A percentile compares a stretch with the other conserved stretches of the same genome.
Evolutionary conservation across 2,888 invertebrate genomes (phyloP).

Genomic region (Nemotelus nigrinus): DNA sequence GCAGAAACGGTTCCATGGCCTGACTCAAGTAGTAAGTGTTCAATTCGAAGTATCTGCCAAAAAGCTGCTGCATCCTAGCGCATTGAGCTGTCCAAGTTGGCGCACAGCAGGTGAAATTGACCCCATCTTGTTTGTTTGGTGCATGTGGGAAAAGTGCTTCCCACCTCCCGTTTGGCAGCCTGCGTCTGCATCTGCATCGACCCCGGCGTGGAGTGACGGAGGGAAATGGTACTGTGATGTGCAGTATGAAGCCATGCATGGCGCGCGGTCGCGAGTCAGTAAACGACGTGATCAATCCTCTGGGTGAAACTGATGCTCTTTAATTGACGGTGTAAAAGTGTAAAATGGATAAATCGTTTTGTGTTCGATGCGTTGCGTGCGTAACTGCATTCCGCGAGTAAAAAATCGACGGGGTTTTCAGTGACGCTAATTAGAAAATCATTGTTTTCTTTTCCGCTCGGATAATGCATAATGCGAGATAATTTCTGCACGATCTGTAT

Average conservation of each 20-base stretch:
- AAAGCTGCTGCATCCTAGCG: too few relatives aligned
- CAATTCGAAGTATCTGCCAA: too few relatives aligned
- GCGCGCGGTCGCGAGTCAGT: not conserved
- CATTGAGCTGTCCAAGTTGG: not conserved
- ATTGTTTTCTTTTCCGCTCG: not conserved
- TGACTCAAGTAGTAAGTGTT: too few relatives aligned
- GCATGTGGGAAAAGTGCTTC: not conserved
- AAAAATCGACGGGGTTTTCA: not conserved
- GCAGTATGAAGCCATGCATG: not conserved
- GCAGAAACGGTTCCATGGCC: not conserved
- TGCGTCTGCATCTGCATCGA: not conserved
- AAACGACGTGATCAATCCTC: not conserved
- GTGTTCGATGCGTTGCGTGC: not conserved
- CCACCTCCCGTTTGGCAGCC: not conserved
- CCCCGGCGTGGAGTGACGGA: not conserved
- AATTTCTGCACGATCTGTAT: not conserved
- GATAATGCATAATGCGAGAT: not conserved
- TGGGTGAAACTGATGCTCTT: not conserved
- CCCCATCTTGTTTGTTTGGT: not conserved
- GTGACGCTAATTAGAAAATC: not conserved
- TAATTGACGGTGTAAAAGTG: not conserved
- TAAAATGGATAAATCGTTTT: not conserved
- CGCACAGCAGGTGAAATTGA: not conserved
- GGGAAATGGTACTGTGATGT: not conserved
- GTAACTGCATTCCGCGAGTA: not conserved